Conservation (phyloP, 2,113 vertebrate species). For the Platysteira castanea region DNA sequence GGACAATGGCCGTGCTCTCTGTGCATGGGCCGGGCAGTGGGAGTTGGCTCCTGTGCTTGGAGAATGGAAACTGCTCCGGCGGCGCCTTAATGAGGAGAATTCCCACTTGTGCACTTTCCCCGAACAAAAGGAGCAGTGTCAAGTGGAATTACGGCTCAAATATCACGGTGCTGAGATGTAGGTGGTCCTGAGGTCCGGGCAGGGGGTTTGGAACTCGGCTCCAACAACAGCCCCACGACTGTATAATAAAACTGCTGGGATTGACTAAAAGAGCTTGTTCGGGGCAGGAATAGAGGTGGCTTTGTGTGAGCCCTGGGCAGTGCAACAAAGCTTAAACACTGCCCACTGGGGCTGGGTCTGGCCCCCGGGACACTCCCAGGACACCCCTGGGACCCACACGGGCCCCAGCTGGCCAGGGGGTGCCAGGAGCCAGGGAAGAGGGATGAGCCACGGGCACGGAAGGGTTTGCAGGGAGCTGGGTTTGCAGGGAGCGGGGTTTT, state of each 20-base stretch:
- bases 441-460: accelerated
- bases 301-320: constrained; percentile 60
- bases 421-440: neutral
- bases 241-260: constrained; percentile 63
- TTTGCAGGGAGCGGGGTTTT: too few relatives aligned
- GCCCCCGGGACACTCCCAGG: neutral
- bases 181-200: constrained; percentile 60
- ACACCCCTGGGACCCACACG: neutral
- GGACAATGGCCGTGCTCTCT: constrained; percentile 31
- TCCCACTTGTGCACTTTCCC: constrained; percentile 68
- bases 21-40: constrained; percentile 11
- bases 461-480: neutral
- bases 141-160: constrained; percentile 60
- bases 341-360: neutral
- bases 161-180: constrained; percentile 71
- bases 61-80: constrained; percentile 43
- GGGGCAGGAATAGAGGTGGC: constrained; percentile 59
- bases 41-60: constrained; percentile 14
- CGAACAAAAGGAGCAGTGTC: constrained; percentile 74
- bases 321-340: neutral
- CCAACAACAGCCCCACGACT: constrained; percentile 10
- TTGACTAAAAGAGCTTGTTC: constrained; percentile 62
- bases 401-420: neutral
- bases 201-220: constrained; percentile 49
- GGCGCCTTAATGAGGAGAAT: neutral